Base-by-base conservation (phyloP, 1,140 invertebrate genomes). In the Drosophila dunni region DNA sequence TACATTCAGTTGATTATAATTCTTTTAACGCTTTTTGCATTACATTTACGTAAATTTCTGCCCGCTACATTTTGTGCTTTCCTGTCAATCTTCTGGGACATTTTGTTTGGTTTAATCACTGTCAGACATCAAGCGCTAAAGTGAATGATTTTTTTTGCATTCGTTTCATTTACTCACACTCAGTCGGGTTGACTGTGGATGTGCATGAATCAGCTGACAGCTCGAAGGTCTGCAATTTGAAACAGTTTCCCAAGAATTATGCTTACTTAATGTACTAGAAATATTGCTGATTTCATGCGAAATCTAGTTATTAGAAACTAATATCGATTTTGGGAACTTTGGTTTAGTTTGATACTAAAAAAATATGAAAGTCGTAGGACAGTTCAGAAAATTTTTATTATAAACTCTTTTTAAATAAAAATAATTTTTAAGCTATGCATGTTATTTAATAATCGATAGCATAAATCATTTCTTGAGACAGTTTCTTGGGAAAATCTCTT, bases 61-160 rank as follows among this genome's bases (percentile, higher is more conserved):
- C 80, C 64, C 46, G 70, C 17, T 72, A 53, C 69, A 63, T 20
- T 40, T 50, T n/a, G 34, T 36, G 17, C n/a, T 50, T 36, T 46
- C 8, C 13, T 83, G 81, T 83, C 81, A 84, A 80, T 83, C 77
- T 67, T 15, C 46, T 38, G 64, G 46, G 61, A 33, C 34, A 6
- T 68, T 68, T 80, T 83, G 81, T 80, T 84, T 69, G 54, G 78
- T 50, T 73, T 77, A 66, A 64, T 60, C 75, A 75, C 36, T 75
- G 76, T 83, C 80, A 79, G 60, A 44, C 64, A 60, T 13, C 70
- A 46, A 54, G 36, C 20, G 38, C 50, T 40, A 64, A 70, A 74
- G 64, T 78, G 71, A 70, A 75, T 70, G 79, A 82, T 73, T 29
- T 20, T 20, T 20, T 29, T 72, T 83, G 60, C 76, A 79, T 74